Percentiles rank a stretch among this genome's conserved stretches.
These are phyloP conservation scores for Lordiphosa andalusiaca DNA, from an alignment of 2,888 invertebrate species.

Conservation along the genomic window DNA sequence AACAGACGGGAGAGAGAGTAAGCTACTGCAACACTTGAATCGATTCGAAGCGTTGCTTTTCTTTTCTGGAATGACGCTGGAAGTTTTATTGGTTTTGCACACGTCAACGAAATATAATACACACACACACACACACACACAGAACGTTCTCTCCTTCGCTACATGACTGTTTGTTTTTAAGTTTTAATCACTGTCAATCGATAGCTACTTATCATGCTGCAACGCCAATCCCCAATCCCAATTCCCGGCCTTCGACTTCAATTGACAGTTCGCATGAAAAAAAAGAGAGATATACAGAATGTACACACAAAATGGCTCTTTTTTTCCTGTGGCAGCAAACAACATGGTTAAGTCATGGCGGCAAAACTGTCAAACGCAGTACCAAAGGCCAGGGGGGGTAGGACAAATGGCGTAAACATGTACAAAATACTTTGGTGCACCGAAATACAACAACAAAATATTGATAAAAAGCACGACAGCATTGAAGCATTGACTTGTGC, in stretches of 20 bases:
- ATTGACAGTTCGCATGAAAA: constrained; percentile 42
- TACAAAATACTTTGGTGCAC: constrained; percentile 61
- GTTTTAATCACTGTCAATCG: constrained; percentile 74
- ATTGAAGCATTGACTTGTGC: constrained; percentile 10
- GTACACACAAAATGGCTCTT: not conserved
- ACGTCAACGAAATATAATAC: constrained; percentile 73
- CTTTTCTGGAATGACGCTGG: constrained; percentile 64
- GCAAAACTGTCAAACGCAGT: constrained; percentile 62
- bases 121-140: constrained; percentile 28
- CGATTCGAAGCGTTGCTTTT: constrained; percentile 59
- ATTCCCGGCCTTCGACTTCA: constrained; percentile 36
- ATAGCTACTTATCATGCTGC: constrained; percentile 73
- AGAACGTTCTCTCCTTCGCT: constrained; percentile 46
- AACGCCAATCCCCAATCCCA: constrained; percentile 27
- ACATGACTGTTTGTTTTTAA: constrained; percentile 73
- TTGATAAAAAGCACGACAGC: constrained; percentile 38
- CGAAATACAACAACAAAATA: constrained; percentile 19
- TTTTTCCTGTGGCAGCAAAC: constrained; percentile 24
- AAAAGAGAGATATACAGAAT: constrained; percentile 2
- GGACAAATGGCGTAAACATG: constrained; percentile 60
- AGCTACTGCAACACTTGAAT: constrained; percentile 53
- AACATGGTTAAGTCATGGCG: constrained; percentile 57
- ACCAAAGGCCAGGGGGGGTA: constrained; percentile 7
- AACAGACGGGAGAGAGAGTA: constrained; percentile 12
- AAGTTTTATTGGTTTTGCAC: constrained; percentile 78